Conservation (phyloP, 1,140 invertebrate species). For the Ips typographus region DNA sequence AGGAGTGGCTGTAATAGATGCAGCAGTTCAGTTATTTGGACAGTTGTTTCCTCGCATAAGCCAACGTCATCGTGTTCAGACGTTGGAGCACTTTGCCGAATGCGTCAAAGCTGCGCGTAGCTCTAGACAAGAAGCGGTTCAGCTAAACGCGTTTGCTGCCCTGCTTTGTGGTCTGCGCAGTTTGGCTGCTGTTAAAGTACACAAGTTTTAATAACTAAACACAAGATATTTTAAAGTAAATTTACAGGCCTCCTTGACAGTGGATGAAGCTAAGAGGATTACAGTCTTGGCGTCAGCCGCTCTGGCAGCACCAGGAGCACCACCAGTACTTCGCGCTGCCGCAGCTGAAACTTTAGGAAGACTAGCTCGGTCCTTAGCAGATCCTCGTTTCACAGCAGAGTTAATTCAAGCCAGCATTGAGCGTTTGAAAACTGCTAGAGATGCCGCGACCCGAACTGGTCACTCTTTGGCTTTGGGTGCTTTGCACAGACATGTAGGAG, state of each 20-base stretch:
- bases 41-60: conserved; percentile 91
- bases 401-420: conserved; percentile 91
- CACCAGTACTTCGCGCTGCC: conserved; percentile 50
- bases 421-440: conserved; percentile 80
- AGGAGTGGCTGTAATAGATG: conserved; percentile 96
- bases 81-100: conserved; percentile 95
- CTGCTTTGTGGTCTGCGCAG: conserved; percentile 86
- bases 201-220: not conserved
- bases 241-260: conserved; percentile 23
- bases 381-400: conserved; percentile 86
- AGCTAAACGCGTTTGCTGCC: conserved; percentile 96
- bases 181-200: conserved; percentile 57
- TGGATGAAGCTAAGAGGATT: conserved; percentile 24
- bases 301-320: conserved; percentile 23
- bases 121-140: conserved; percentile 88
- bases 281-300: conserved; percentile 20
- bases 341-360: conserved; percentile 86
- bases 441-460: conserved; percentile 86
- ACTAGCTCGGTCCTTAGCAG: conserved; percentile 83
- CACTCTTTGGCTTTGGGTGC: conserved; percentile 92
- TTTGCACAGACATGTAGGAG: conserved; percentile 86
- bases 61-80: conserved; percentile 94
- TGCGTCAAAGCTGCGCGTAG: conserved; percentile 93
- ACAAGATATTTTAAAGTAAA: not conserved
- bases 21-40: conserved; percentile 90